Evolutionary conservation across 2,113 vertebrate genomes (phyloP), one percentile per base, ranked within the genome.

Genomic region (Mastomys coucha): DNA sequence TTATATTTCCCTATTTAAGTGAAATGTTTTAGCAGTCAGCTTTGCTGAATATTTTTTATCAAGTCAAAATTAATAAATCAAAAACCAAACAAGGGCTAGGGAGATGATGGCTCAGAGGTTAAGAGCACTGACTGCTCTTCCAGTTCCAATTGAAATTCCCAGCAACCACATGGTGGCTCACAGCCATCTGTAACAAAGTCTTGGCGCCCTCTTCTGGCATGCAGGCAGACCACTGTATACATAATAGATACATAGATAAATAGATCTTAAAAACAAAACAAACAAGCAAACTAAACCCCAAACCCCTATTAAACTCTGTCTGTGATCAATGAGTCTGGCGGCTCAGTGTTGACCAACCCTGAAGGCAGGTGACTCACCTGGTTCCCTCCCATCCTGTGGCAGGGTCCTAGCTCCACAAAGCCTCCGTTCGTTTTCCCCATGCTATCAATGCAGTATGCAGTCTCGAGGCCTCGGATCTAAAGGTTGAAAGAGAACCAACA

Each of bases 321-420:
- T 14, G 2, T 49, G 72, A 60, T n/a, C 58, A n/a, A 1, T 31
- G 73, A 87, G 22, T 22, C 8, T 7, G 1, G 8, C 3, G 6
- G n/a, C 70, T 72, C 80, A 49, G 3, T 1, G 9, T 22, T 45
- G 51, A 87, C 12, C 33, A 36, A 10, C 39, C 8, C 7, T 26
- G 31, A 65, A 72, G 89, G 26, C 42, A 20, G n/a, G 65, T 31
- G 78, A 85, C 89, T 98, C 98, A 99, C 99, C 99, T 99, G 99
- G 96, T 99, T 99, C 56, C 99, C 99, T 31, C 99, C 99, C 99
- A 99, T 99, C 95, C 99, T 98, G 97, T 99, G 99, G 97, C 99
- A 99, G 0, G 99, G 99, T 49, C 99, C 99, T 0, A 99, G 99
- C 97, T 99, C 99, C 70, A 99, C 98, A 4, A 98, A 98, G 11